Evolutionary conservation across 2,888 invertebrate species (phyloP).

Genomic region (Scelioninae gen. 1): DNA sequence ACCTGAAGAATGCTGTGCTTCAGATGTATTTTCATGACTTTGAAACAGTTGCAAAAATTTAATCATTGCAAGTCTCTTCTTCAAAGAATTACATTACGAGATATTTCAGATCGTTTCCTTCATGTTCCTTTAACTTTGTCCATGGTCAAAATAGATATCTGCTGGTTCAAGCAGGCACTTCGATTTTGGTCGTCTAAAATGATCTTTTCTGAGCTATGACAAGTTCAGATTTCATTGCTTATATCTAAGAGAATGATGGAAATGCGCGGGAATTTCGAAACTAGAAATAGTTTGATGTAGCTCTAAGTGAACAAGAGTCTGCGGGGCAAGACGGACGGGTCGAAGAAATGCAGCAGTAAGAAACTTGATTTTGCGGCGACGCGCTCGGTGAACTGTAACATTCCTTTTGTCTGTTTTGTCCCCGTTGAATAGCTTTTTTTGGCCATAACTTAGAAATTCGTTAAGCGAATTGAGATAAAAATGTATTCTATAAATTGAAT

Average conservation of each 20-base stretch:
- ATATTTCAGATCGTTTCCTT: neutral
- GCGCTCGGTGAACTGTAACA: conserved; percentile 30
- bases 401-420: conserved; percentile 17
- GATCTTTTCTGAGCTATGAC: conserved; percentile 30
- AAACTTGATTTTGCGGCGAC: conserved; percentile 40
- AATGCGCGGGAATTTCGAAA: conserved; percentile 31
- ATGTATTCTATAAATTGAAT: too few relatives aligned
- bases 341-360: conserved; percentile 37
- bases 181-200: conserved; percentile 5
- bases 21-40: neutral
- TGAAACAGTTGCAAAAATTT: conserved; percentile 11
- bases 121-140: neutral
- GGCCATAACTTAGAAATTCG: too few relatives aligned
- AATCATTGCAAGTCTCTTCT: neutral
- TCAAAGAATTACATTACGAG: conserved; percentile 9
- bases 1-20: too few relatives aligned
- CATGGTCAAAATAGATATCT: neutral
- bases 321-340: neutral
- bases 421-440: too few relatives aligned
- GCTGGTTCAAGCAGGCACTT: conserved; percentile 10
- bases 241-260: conserved; percentile 27
- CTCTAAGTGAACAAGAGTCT: neutral
- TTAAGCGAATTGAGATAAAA: too few relatives aligned
- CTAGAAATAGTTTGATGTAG: conserved; percentile 16
- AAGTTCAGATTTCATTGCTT: conserved; percentile 38